These are phyloP conservation scores for Congeria kusceri DNA, from an alignment of 2,888 invertebrate genomes.

Conservation along the genomic window DNA sequence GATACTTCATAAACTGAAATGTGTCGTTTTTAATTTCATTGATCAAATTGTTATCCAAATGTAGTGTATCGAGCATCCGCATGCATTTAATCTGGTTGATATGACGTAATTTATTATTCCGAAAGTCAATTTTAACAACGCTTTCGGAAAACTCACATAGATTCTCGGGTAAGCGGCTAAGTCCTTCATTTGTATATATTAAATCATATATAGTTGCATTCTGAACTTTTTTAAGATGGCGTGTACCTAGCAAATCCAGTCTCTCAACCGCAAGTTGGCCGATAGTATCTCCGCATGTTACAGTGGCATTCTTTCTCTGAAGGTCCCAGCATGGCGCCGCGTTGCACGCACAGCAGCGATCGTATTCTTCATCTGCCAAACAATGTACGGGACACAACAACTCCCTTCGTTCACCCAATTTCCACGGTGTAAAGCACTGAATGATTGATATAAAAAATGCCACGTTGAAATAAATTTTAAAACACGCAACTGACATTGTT, in stretches of 20 bases:
- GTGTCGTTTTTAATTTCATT: constrained; percentile 26
- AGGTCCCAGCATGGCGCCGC: constrained; percentile 42
- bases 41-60: constrained; percentile 30
- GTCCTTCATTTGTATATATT: constrained; percentile 12
- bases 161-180: constrained; percentile 33
- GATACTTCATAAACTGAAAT: constrained; percentile 27
- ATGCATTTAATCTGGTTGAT: constrained; percentile 24
- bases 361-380: constrained; percentile 1
- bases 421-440: background rate
- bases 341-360: constrained; percentile 41
- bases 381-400: constrained; percentile 40
- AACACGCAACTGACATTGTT: too few species aligned
- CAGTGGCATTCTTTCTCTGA: background rate
- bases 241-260: constrained; percentile 28
- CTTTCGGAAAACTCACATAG: constrained; percentile 31
- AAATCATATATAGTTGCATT: constrained; percentile 7
- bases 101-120: constrained; percentile 22
- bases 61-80: constrained; percentile 32
- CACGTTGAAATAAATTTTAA: too few species aligned
- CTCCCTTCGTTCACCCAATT: background rate
- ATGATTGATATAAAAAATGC: too few species aligned
- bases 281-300: constrained; percentile 27
- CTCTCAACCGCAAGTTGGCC: constrained; percentile 26
- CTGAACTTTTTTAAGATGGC: background rate
- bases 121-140: constrained; percentile 33